Evolutionary conservation across 2,113 vertebrate genomes (phyloP).

Genomic region (Vulpes lagopus): DNA sequence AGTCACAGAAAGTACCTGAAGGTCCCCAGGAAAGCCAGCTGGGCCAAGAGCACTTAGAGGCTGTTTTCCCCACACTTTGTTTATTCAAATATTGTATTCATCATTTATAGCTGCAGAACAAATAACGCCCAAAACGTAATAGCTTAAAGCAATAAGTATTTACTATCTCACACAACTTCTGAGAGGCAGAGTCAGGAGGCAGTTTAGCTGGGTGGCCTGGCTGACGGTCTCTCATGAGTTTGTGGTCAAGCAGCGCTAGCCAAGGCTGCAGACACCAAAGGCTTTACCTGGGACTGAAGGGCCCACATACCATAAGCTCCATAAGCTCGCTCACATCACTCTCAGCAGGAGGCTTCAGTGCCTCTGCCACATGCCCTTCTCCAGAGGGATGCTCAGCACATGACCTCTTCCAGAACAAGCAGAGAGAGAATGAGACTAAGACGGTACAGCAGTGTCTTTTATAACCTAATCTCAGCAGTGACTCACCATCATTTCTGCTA

Average conservation of each 20-base stretch:
- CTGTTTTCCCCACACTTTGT: background rate
- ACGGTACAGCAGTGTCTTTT: background rate
- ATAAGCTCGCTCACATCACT: background rate
- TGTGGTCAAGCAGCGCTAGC: background rate
- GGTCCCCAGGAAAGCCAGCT: constrained; percentile 6
- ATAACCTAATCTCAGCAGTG: background rate
- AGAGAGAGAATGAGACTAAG: background rate
- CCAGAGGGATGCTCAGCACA: background rate
- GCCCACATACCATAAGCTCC: background rate
- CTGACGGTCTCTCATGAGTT: background rate
- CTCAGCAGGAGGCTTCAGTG: background rate
- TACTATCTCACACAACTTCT: background rate
- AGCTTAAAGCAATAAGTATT: background rate
- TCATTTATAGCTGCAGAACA: constrained; percentile 7
- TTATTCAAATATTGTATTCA: background rate
- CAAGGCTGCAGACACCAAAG: background rate
- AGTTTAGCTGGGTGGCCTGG: background rate
- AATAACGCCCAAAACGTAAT: background rate
- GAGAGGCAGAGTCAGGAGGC: background rate
- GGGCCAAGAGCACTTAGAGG: background rate
- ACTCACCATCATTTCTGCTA: background rate
- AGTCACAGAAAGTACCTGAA: constrained; percentile 36
- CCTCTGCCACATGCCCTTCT: background rate
- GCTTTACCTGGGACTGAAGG: background rate
- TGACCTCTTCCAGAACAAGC: background rate